These are phyloP conservation scores for Hypothenemus hampei DNA, from an alignment of 1,140 invertebrate genomes.

Conservation along the genomic window DNA sequence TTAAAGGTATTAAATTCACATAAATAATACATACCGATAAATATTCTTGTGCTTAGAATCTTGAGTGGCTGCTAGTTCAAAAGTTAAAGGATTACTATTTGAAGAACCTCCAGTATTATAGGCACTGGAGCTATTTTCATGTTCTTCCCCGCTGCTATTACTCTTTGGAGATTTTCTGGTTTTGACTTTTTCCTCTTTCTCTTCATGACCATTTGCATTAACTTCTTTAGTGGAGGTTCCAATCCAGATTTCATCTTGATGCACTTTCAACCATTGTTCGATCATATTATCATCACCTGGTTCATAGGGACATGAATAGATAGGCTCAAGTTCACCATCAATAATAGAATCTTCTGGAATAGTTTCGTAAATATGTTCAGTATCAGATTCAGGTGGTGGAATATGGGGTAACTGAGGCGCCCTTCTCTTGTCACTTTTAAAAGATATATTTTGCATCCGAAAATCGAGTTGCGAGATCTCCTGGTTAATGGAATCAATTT, in stretches of 20 bases:
- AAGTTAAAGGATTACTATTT: slow-evolving; percentile 63
- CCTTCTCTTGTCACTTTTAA: slow-evolving; percentile 40
- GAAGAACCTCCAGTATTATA: slow-evolving; percentile 75
- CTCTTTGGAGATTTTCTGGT: slow-evolving; percentile 46
- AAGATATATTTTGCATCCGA: slow-evolving; percentile 44
- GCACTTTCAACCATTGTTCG: slow-evolving; percentile 40
- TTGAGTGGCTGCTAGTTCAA: slow-evolving; percentile 53
- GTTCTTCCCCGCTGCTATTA: slow-evolving; percentile 54
- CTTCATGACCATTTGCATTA: slow-evolving; percentile 15
- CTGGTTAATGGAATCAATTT: slow-evolving; percentile 42
- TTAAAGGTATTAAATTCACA: background rate
- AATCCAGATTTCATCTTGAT: slow-evolving; percentile 43
- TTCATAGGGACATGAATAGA: slow-evolving; percentile 64
- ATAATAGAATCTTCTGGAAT: slow-evolving; percentile 56
- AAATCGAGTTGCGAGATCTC: slow-evolving; percentile 43
- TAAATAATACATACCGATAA: slow-evolving; percentile 27
- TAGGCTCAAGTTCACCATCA: slow-evolving; percentile 52
- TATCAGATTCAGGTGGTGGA: slow-evolving; percentile 43
- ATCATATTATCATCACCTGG: slow-evolving; percentile 43
- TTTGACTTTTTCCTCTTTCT: slow-evolving; percentile 30
- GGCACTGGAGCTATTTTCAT: slow-evolving; percentile 64
- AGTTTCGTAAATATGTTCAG: slow-evolving; percentile 66
- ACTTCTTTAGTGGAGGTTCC: slow-evolving; percentile 30
- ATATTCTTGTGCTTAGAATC: slow-evolving; percentile 48
- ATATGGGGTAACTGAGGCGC: slow-evolving; percentile 35